These are phyloP conservation scores for Molanna angustata DNA, from an alignment of 2,888 invertebrate genomes.

Conservation along the genomic window DNA sequence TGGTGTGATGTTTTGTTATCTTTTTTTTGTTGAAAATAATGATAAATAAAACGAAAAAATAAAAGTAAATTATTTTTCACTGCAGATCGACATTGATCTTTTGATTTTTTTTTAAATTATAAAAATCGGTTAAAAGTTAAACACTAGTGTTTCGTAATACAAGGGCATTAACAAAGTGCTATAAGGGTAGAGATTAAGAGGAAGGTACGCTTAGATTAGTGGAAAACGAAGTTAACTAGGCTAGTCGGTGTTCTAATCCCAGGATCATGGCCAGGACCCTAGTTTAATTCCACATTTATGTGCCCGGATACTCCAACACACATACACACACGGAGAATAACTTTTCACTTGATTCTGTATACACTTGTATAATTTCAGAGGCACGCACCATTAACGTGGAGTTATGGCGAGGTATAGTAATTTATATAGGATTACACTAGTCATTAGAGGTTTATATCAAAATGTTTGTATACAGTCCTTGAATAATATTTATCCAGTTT, in stretches of 20 bases:
- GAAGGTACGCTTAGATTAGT: constrained; percentile 27
- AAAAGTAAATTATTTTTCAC: no score
- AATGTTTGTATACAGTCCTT: constrained; percentile 16
- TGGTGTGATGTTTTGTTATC: no score
- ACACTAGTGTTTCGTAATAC: constrained; percentile 22
- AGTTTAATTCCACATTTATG: constrained; percentile 23
- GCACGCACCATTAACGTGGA: constrained; percentile 24
- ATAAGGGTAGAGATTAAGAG: constrained; percentile 28
- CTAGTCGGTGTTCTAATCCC: constrained; percentile 28
- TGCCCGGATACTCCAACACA: constrained; percentile 6
- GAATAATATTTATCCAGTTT: no score
- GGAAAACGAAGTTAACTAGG: constrained; percentile 29
- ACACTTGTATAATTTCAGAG: constrained; percentile 23
- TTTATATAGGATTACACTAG: constrained; percentile 24
- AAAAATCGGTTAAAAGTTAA: constrained; percentile 3
- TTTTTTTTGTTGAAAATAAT: no score
- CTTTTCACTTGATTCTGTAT: constrained; percentile 26
- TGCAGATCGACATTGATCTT: no score
- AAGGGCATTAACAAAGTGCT: constrained; percentile 21
- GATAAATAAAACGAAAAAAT: no score
- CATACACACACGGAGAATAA: constrained; percentile 20
- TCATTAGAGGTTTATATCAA: constrained; percentile 15
- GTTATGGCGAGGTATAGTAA: constrained; percentile 17
- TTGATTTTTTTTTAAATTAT: no score
- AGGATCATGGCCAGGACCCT: constrained; percentile 26